Evolutionary conservation across 2,888 invertebrate genomes (phyloP), one percentile per base, ranked within the genome.

Genomic region (Lasioglossum leucozonium): DNA sequence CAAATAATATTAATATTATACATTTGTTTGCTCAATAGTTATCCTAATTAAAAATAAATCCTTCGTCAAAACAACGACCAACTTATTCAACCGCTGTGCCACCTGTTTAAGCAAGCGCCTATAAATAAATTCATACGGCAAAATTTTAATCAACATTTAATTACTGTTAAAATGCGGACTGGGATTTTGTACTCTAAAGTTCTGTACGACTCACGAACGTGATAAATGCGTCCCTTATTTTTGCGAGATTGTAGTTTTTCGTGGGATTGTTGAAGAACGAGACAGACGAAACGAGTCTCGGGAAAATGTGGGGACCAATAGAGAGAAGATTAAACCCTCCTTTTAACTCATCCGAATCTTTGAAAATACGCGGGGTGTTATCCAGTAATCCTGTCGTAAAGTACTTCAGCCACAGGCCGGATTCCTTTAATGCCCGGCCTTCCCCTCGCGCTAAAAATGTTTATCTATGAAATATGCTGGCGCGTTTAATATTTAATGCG

Each of bases 351-450:
- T 75, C 22, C 42, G 40, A 51, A 80, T 82, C 81, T 71, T 75
- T 74, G 58, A 62, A 82, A 81, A 72, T 65, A 80, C 51, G 22
- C 75, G 34, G 30, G 30, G 58, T 30, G 62, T 79, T 79, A 74
- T 79, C 58, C 44, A n/a, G 30, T 79, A 82, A 82, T 82, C 77
- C 72, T 72, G 34, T 55, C 74, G 69, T 79, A 79, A 82, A 73
- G 30, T 69, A 55, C 22, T 65, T 47, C 65, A 16, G 10, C 44
- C 16, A 22, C 40, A 34, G 30, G 16, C 6, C 34, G 47, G 26
- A 11, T 79, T 79, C 26, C 78, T 69, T 79, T 73, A 77, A 47
- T 78, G 78, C 51, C 4, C 30, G n/a, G 47, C 16, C 22, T n/a
- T n/a, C 22, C 37, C 22, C 47, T 18, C 51, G 8, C 3, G 13